Conservation (phyloP, 2,113 vertebrate species). For the Odontesthes bonariensis region DNA sequence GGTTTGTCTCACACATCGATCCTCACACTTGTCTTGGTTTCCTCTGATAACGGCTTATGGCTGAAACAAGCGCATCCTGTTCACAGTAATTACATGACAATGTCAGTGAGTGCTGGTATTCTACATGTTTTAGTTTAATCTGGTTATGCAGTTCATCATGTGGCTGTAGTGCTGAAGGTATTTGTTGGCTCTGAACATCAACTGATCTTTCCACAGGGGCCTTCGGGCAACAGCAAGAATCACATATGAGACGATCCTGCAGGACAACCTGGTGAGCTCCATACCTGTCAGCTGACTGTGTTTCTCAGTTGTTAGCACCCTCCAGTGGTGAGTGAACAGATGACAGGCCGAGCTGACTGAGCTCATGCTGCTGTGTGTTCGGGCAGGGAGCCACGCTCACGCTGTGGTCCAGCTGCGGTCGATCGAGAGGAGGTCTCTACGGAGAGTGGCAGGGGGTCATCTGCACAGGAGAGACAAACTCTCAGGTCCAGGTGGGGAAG, state of each 20-base stretch:
- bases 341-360: conserved; percentile 54
- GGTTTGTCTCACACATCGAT: no score
- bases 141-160: no score
- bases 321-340: conserved; percentile 42
- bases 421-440: conserved; percentile 89
- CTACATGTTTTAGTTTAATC: neutral
- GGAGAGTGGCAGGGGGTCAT: conserved; percentile 97
- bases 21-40: no score
- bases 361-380: conserved; percentile 54
- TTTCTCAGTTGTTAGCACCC: conserved; percentile 34
- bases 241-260: conserved; percentile 89
- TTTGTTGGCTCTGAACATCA: neutral
- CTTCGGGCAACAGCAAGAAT: conserved; percentile 90
- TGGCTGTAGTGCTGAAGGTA: no score
- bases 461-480: conserved; percentile 92
- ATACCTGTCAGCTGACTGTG: neutral
- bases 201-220: conserved; percentile 78
- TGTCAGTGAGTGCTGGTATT: neutral
- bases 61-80: no score
- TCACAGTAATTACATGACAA: no score
- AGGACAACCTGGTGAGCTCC: conserved; percentile 87
- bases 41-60: no score
- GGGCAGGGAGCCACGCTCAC: conserved; percentile 92
- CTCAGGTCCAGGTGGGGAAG: conserved; percentile 90
- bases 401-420: conserved; percentile 94